Conservation (phyloP, 1,140 invertebrate genomes). For the Leguminivora glycinivorella region DNA sequence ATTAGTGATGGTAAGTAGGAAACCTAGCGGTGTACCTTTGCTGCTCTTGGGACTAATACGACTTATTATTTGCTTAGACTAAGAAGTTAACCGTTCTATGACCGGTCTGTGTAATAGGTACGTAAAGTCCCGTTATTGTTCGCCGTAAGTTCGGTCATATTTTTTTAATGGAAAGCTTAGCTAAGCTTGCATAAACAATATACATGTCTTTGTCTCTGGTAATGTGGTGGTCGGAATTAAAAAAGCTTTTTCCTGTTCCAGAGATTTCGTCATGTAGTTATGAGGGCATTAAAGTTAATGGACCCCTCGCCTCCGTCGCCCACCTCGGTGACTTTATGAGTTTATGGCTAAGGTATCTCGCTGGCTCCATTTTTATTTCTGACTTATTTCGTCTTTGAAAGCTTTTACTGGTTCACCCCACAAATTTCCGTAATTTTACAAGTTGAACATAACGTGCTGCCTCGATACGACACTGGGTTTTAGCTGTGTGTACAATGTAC, state of each 20-base stretch:
- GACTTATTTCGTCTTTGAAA: conserved; percentile 31
- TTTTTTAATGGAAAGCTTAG: not conserved
- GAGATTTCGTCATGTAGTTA: conserved; percentile 64
- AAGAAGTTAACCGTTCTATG: too few species aligned
- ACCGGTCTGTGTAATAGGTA: too few species aligned
- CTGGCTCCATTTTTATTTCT: conserved; percentile 47
- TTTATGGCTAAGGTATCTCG: conserved; percentile 47
- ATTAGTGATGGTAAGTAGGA: too few species aligned
- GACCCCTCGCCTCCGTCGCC: conserved; percentile 44
- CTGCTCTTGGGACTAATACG: too few species aligned
- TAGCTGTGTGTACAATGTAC: not conserved
- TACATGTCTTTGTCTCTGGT: conserved; percentile 15
- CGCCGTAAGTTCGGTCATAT: too few species aligned
- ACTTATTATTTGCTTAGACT: too few species aligned
- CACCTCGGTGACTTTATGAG: conserved; percentile 51
- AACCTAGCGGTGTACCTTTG: too few species aligned
- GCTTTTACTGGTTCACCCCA: conserved; percentile 22
- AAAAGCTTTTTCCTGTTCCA: conserved; percentile 63
- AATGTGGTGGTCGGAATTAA: conserved; percentile 47
- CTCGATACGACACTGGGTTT: not conserved
- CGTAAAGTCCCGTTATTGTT: too few species aligned
- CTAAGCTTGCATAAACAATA: not conserved
- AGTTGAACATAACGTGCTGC: conserved; percentile 15
- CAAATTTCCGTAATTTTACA: conserved; percentile 26
- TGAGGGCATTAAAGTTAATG: conserved; percentile 68